phyloP scores from a whole-genome alignment of 2,888 invertebrate species.

The Tubulanus polymorphus region DNA sequence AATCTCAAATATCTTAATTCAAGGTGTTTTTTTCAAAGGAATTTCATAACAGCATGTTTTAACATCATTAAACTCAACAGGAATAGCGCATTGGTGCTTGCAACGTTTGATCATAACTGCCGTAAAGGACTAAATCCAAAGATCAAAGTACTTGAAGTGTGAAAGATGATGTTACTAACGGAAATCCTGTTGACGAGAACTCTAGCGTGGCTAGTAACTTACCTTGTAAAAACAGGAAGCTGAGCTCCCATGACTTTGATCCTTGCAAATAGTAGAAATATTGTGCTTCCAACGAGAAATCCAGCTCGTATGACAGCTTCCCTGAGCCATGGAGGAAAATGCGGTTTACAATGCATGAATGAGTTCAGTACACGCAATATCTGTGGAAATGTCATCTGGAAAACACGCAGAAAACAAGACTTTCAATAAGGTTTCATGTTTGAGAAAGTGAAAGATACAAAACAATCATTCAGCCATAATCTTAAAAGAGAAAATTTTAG shows the following conservation, averaged over 20 bases:
- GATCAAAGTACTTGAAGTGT: no score
- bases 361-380: constrained; percentile 26
- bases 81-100: no score
- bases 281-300: constrained; percentile 75
- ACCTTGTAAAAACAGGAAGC: constrained; percentile 89
- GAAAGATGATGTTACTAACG: no score
- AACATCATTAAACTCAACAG: no score
- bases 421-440: neutral
- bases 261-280: constrained; percentile 74
- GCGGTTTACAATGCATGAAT: constrained; percentile 30
- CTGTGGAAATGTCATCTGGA: constrained; percentile 36
- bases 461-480: no score
- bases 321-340: constrained; percentile 35
- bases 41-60: no score
- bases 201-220: constrained; percentile 23
- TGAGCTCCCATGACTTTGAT: constrained; percentile 95
- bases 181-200: no score
- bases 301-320: constrained; percentile 63
- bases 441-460: neutral
- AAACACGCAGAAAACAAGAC: constrained; percentile 4
- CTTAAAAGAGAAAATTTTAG: neutral
- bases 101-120: no score
- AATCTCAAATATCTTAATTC: no score
- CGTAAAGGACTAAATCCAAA: no score
- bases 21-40: no score